phyloP scores from a whole-genome alignment of 2,113 vertebrate species.

The Formicarius rufipectus region DNA sequence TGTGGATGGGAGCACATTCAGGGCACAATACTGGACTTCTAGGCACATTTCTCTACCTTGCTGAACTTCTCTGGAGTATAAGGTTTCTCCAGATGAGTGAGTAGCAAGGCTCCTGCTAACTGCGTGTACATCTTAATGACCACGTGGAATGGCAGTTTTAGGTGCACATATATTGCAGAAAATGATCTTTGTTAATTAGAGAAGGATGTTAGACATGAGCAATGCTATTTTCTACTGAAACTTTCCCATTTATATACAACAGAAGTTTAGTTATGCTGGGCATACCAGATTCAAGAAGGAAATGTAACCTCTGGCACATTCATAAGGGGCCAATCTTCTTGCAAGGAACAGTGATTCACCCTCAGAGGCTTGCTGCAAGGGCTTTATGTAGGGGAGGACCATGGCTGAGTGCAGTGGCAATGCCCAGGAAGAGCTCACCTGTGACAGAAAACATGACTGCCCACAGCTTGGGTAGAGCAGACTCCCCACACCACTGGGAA shows the following conservation, averaged over 20 bases:
- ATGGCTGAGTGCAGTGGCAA: background rate
- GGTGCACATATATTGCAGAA: background rate
- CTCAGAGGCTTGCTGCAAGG: background rate
- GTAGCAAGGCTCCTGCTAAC: background rate
- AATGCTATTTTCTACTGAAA: background rate
- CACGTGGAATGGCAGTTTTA: background rate
- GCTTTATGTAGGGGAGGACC: background rate
- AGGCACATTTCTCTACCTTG: background rate
- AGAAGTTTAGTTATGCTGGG: background rate
- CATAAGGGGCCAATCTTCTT: background rate
- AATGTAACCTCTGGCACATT: background rate
- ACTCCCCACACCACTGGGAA: background rate
- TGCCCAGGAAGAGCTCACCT: background rate
- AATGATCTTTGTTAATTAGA: slow-evolving; percentile 23
- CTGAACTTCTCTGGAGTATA: background rate
- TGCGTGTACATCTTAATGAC: background rate
- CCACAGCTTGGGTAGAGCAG: background rate
- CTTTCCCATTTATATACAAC: background rate
- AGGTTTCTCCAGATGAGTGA: background rate
- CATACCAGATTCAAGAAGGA: background rate
- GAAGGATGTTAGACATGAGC: background rate
- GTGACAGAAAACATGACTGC: background rate
- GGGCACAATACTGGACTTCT: background rate
- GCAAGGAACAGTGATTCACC: background rate
- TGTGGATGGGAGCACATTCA: rapidly evolving